Evolutionary conservation across 2,888 invertebrate genomes (phyloP), one percentile per base, ranked within the genome.

Genomic region (Agriopis marginaria): DNA sequence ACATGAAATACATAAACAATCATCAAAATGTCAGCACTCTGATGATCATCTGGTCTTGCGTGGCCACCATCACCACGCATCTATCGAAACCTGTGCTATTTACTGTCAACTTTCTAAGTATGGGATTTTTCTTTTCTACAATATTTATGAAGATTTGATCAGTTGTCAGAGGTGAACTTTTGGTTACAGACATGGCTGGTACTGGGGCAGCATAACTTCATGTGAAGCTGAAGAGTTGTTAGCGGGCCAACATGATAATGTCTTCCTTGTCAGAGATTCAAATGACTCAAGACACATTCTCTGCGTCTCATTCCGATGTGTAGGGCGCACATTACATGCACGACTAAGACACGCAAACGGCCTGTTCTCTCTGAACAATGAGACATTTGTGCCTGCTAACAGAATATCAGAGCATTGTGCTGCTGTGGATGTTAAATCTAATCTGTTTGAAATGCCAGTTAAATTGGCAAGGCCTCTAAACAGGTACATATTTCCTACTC

Each of bases 191-290:
- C 91, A 93, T 85, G 93, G 94, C 63, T 97, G 97, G 97, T 97
- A 97, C 83, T 97, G 97, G 97, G 97, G 97, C 66, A 96, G 96
- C 45, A 95, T 97, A 77, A 95, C 96, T 40, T 95, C 96, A 79
- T 95, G 95, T 79, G 96, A 97, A 82, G 97, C 97, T 12, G 96
- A 97, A 82, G 95, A 95, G 76, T 95, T 96, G 74, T 89, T 97
- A 69, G 89, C 95, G 70, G 95, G 96, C 70, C 96, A 96, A 83
- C 96, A 96, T 74, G 96, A 97, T 82, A 97, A 97, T 82, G 96
- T 97, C 5, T 97, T 97, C 84, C 92, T 97, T 76, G 96, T 97
- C 2, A 90, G 97, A 75, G 97, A 97, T 85, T 97, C 97, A 12
- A 96, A 96, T 70, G 96, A 96, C 78, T 90, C 88, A n/a, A 88